Evolutionary conservation across 2,113 vertebrate species (phyloP), one percentile per base, ranked within the genome.

Genomic region (Peromyscus maniculatus): DNA sequence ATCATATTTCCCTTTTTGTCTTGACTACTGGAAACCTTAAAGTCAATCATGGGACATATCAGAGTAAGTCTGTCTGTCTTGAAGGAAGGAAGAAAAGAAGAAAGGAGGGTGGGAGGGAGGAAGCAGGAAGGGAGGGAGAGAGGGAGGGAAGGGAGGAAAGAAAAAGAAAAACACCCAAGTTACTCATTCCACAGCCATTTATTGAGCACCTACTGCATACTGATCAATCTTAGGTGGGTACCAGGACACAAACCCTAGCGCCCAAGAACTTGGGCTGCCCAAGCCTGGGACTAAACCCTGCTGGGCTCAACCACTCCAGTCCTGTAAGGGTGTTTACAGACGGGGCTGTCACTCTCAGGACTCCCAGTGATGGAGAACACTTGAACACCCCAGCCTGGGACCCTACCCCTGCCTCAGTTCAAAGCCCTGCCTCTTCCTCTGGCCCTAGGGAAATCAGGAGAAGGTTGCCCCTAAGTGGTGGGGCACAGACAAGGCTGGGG

Each of bases 21-120:
- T 93, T 83, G 71, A 80, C 74, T 82, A 10, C 78, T 62, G 55
- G 95, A 97, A 89, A 93, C 3, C 82, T 31, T 87, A 22, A 26
- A 86, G 83, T 59, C 55, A 43, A 3, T 7, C 4, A 67, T 15
- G 39, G 21, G 46, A 87, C 11, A 17, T 12, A 39, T 43, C 86
- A 92, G 19, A 49, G 64, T 15, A 36, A 72, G 52, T 49, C 13
- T 82, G 4, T 52, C 22, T 31, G 46, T 49, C 15, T 28, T 49
- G 46, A 33, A 22, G 16, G 46, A 52, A 79, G 72, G 21, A 43
- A 52, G 46, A 24, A 49, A 46, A 11, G 75, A 77, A 46, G 19
- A 24, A 8, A 26, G 3, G 19, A 83, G 19, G 52, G 2, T n/a
- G 36, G 55, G 43, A 52, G 52, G 9, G 33, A 82, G 5, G 78